phyloP scores from a whole-genome alignment of 2,888 invertebrate genomes.

The Rhaphigaster nebulosa region DNA sequence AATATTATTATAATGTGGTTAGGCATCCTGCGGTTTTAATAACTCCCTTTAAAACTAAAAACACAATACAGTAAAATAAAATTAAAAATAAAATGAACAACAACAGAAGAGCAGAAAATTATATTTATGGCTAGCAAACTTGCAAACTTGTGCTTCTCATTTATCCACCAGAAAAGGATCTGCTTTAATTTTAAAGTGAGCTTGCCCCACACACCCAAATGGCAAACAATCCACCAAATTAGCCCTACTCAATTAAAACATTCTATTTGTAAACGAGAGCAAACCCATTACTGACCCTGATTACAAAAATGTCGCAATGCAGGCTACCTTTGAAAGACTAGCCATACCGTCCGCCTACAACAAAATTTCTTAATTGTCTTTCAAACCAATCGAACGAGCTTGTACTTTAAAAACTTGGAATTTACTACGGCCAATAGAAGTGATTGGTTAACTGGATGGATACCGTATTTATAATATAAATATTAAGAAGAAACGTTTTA shows the following conservation, averaged over 20 bases:
- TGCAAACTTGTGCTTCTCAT: neutral
- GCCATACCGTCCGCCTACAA: neutral
- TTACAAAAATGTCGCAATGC: constrained; percentile 37
- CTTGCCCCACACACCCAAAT: neutral
- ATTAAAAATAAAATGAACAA: neutral
- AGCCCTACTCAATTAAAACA: constrained; percentile 38
- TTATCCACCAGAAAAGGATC: neutral
- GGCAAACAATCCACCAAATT: constrained; percentile 7
- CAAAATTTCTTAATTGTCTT: constrained; percentile 17
- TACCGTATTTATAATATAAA: too few relatives aligned
- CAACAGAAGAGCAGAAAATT: neutral
- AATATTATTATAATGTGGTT: neutral
- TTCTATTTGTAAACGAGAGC: neutral
- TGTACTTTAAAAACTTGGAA: neutral
- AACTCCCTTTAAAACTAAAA: neutral
- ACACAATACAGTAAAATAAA: neutral
- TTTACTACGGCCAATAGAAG: neutral
- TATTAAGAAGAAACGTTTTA: too few relatives aligned
- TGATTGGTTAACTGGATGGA: neutral
- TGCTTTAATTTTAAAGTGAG: neutral
- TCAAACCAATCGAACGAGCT: neutral
- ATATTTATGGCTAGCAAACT: neutral
- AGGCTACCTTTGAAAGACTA: constrained; percentile 2
- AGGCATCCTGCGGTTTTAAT: neutral
- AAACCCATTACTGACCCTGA: constrained; percentile 1